A percentile compares a stretch with the other conserved stretches of the same genome.
Evolutionary conservation across 1,140 invertebrate genomes (phyloP).

Genomic region (Thrips palmi): DNA sequence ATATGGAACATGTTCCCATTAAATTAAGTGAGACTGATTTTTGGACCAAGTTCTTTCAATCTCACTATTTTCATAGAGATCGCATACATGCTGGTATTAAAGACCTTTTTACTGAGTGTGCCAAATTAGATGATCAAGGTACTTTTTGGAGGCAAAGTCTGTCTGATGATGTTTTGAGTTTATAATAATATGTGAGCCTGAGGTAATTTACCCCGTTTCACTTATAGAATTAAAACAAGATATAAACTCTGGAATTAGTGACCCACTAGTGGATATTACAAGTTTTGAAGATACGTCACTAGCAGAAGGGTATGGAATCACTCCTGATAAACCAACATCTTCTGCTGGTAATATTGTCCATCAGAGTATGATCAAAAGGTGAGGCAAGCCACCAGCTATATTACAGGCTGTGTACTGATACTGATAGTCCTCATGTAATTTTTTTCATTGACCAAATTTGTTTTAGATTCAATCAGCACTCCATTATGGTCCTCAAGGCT

Average conservation of each 20-base stretch:
- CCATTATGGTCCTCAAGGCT: constrained; percentile 86
- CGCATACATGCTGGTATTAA: constrained; percentile 65
- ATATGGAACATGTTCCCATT: constrained; percentile 87
- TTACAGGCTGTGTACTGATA: constrained; percentile 6
- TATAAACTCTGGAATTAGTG: constrained; percentile 52
- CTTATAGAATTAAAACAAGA: constrained; percentile 50
- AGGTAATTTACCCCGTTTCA: constrained; percentile 3
- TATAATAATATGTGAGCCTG: constrained; percentile 9
- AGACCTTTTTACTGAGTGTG: constrained; percentile 92
- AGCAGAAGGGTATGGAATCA: constrained; percentile 46
- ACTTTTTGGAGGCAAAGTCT: constrained; percentile 13
- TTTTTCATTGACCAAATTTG: constrained; percentile 6
- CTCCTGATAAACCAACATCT: constrained; percentile 32
- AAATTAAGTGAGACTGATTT: constrained; percentile 93
- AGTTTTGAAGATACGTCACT: constrained; percentile 56
- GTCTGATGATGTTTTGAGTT: constrained; percentile 6
- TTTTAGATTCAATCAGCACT: constrained; percentile 82
- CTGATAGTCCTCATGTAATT: constrained; percentile 2
- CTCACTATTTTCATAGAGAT: constrained; percentile 98
- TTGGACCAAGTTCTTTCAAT: constrained; percentile 99
- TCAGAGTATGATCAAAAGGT: constrained; percentile 79
- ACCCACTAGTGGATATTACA: constrained; percentile 63
- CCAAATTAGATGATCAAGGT: constrained; percentile 81
- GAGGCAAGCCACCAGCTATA: constrained; percentile 7
- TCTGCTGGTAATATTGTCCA: constrained; percentile 56